Evolutionary conservation across 2,888 invertebrate genomes (phyloP), one percentile per base, ranked within the genome.

Genomic region (Mythimna loreyi): DNA sequence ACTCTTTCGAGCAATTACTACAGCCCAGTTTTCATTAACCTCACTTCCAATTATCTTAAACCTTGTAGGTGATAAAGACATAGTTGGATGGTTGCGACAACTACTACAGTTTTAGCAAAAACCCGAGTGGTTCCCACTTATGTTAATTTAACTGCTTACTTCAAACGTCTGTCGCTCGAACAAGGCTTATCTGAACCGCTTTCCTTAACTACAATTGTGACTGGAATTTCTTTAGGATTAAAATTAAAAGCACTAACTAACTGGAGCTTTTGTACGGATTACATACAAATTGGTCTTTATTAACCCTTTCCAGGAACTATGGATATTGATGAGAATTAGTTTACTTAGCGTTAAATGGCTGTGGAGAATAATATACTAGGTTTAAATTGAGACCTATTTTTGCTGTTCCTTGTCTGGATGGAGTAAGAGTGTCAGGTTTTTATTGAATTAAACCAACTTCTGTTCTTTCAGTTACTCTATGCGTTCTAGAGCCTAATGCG

Each of bases 211-310:
- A 73, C 78, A 71, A 78, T 67, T 80, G 78, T 75, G 82, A 78
- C 72, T 81, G 13, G 82, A 82, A 83, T 83, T 78, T 70, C 72
- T 77, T 73, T 53, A 66, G 70, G 23, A 83, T 83, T 77, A 70
- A 70, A 82, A 82, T 75, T 82, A 81, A 79, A 65, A 73, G 55
- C 56, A 43, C 33, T 65, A 56, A 65, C 43, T 49, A 61, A 71
- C 28, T 28, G 56, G 67, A 72, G 40, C 43, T 23, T 47, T 50
- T 7, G 43, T 57, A 52, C 33, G 59, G 64, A 63, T 81, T 73
- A 62, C 69, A 68, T 73, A 83, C 72, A 81, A 82, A 81, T 78
- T 69, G 57, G 70, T 47, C 40, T 69, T 60, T 67, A 82, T 62
- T 59, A 73, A 70, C 77, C 52, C 64, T 19, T 63, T 63, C 63